phyloP scores from a whole-genome alignment of 2,797 vertebrate genomes.

The Schizopygopsis pylzovi region DNA sequence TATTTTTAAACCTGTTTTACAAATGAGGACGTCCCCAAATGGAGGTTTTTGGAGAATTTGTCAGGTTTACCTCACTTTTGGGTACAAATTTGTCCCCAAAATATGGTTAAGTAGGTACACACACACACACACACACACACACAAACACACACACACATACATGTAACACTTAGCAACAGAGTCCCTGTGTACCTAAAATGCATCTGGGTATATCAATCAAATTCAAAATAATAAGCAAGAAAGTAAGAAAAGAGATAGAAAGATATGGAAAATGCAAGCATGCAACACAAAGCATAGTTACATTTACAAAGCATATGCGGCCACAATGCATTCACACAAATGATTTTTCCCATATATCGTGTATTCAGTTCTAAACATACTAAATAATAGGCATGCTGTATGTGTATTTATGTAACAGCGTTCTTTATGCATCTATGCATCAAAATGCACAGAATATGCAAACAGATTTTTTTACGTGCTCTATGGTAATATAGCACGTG shows the following conservation, averaged over 20 bases:
- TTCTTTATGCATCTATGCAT: not conserved
- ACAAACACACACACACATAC: constrained; percentile 47
- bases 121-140: constrained; percentile 53
- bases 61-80: too few relatives aligned
- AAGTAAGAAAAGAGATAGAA: constrained; percentile 9
- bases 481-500: not conserved
- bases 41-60: too few relatives aligned
- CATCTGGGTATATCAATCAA: constrained; percentile 71
- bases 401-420: not conserved
- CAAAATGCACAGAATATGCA: not conserved
- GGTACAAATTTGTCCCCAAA: too few relatives aligned
- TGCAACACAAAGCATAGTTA: not conserved
- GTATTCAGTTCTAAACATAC: not conserved
- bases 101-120: too few relatives aligned
- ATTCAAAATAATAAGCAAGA: constrained; percentile 36
- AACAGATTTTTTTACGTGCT: not conserved
- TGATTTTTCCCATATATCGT: not conserved
- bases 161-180: constrained; percentile 43
- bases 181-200: constrained; percentile 62
- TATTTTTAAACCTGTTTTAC: too few relatives aligned
- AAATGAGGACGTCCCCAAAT: too few relatives aligned
- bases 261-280: not conserved
- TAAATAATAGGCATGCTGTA: not conserved
- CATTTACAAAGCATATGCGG: not conserved
- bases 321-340: not conserved